Base-by-base conservation (phyloP, 2,797 vertebrate species). In the Notoglanidium macrostoma region DNA sequence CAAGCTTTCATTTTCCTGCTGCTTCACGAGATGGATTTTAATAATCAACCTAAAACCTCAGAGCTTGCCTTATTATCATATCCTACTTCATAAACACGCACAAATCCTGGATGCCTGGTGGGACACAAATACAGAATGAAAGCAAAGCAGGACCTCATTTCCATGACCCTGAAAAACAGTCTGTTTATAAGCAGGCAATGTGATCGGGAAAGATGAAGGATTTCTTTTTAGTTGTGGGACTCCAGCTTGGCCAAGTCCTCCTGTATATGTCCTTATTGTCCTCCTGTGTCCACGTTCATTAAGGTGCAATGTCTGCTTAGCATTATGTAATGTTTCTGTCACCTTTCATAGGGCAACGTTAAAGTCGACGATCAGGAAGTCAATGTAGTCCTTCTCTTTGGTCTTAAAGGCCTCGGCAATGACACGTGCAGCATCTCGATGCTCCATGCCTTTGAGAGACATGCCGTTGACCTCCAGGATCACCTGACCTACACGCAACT, bases 371-470 rank as follows among this genome's bases (percentile, higher is more conserved):
- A 99, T 97, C 91, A 98, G 92, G 90, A 99, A 97, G 91, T 98
- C 97, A 0, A 98, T 93, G 92, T 97, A 94, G 94, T 98, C 97
- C 84, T 94, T 96, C 7, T 98, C 97, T 94, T 98, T 97, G 94
- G 94, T 96, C 96, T 98, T 98, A 90, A 98, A 99, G 89, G 98
- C 98, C 92, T 98, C 98, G 0, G 98, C 97, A 0, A 99, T 98
- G 95, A 97, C 93, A 0, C 96, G 95, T 0, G 97, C 97, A 0
- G 97, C 97, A 1, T 98, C 97, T 44, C 96, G 95, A 84, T 99
- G 98, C 91, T 99, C 97, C 85, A 96, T 97, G 15, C 97, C 98
- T n/a, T 93, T 94, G 0, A 99, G 93, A 0, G 97, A 94, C 0
- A 96, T 90, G 29, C 97, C 97, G 0, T 99, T 97, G 86, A 98